Percentiles rank a stretch among this genome's conserved stretches.
These are phyloP conservation scores for Gortyna flavago DNA, from an alignment of 2,888 invertebrate species.

Conservation along the genomic window DNA sequence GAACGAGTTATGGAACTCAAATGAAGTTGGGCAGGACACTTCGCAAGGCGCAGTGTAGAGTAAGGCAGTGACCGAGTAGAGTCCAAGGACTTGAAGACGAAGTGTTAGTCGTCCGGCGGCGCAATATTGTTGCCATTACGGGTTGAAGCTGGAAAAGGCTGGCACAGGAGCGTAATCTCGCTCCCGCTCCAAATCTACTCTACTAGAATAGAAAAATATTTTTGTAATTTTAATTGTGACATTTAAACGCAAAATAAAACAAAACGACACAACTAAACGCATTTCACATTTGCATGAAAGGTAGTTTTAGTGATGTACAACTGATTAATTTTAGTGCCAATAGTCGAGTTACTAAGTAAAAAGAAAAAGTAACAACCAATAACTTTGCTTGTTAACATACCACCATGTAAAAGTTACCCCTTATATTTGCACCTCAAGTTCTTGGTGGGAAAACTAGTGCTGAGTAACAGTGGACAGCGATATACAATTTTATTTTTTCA, in stretches of 20 bases:
- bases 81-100: background rate
- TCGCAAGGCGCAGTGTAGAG: background rate
- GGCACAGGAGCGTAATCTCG: too few species aligned
- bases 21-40: background rate
- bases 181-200: background rate
- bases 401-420: background rate
- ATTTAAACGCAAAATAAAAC: background rate
- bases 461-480: background rate
- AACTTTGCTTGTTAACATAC: background rate
- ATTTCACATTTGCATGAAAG: background rate
- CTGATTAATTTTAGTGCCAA: background rate
- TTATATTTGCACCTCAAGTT: background rate
- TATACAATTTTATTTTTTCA: background rate
- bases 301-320: background rate
- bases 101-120: too few species aligned
- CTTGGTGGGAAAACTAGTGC: background rate
- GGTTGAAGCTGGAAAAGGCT: too few species aligned
- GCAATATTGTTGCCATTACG: too few species aligned
- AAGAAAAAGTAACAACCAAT: background rate
- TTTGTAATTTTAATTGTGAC: background rate
- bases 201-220: background rate
- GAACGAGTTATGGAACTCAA: background rate
- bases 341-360: background rate
- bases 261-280: background rate
- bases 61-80: background rate